Percentiles rank a stretch among this genome's conserved stretches.
Conservation (phyloP, 2,113 vertebrate genomes). For the Azemiops feae region DNA sequence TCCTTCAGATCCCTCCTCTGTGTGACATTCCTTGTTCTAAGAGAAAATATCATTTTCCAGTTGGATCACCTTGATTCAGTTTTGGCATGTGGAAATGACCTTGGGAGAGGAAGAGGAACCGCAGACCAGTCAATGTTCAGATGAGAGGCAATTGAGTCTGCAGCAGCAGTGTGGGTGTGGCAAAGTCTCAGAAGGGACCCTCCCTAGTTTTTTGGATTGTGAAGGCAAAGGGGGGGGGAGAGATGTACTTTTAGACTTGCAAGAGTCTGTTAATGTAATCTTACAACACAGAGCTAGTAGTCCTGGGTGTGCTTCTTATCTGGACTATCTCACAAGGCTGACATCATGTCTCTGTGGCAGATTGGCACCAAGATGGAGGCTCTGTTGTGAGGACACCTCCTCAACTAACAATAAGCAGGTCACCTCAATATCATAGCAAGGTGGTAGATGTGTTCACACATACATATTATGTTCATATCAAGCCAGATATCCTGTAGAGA, state of each 20-base stretch:
- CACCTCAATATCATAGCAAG: neutral
- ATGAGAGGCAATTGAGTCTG: neutral
- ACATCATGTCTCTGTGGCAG: neutral
- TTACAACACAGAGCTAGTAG: neutral
- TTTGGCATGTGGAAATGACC: neutral
- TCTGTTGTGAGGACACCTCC: neutral
- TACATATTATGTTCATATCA: neutral
- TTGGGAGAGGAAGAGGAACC: neutral
- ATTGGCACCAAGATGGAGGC: neutral
- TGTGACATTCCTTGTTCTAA: neutral
- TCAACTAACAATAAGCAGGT: neutral
- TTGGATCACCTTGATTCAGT: neutral
- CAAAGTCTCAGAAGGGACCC: neutral
- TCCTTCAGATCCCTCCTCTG: neutral
- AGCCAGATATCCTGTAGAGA: neutral
- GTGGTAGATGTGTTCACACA: neutral
- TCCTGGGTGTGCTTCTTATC: neutral
- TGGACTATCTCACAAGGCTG: neutral
- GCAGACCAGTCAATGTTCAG: neutral
- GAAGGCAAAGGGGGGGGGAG: neutral
- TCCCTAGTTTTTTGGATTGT: neutral
- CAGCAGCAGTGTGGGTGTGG: neutral
- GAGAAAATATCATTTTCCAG: neutral
- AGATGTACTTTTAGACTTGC: neutral
- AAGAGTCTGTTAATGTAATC: neutral